Evolutionary conservation across 2,113 vertebrate genomes (phyloP).

Genomic region (Eolophus roseicapilla): DNA sequence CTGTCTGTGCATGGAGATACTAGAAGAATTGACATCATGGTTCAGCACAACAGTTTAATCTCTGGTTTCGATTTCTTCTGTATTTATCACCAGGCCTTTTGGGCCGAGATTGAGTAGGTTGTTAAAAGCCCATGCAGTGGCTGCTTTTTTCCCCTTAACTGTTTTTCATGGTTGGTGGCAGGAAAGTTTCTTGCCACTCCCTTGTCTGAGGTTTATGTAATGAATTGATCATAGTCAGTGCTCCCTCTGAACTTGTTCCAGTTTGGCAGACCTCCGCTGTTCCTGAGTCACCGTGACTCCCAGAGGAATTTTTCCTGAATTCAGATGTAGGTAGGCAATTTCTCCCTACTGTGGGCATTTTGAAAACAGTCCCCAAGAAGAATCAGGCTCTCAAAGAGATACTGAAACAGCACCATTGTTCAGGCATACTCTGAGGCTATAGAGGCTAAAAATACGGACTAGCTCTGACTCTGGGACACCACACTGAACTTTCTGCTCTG

Average conservation of each 20-base stretch:
- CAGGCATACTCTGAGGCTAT: neutral
- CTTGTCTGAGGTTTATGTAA: slow-evolving; percentile 42
- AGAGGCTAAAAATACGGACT: neutral
- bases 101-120: neutral
- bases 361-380: neutral
- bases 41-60: neutral
- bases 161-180: slow-evolving; percentile 43
- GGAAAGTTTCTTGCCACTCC: slow-evolving; percentile 45
- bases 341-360: neutral
- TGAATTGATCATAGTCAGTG: slow-evolving; percentile 21
- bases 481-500: neutral
- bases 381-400: neutral
- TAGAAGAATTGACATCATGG: neutral
- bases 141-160: neutral
- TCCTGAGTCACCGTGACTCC: neutral
- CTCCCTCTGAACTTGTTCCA: slow-evolving; percentile 40
- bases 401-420: neutral
- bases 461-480: neutral
- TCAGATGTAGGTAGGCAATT: neutral
- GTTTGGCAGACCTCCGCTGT: neutral
- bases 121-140: neutral
- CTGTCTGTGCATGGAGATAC: neutral
- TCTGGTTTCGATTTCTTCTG: slow-evolving; percentile 8
- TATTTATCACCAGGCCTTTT: neutral
- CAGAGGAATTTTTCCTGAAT: neutral